These are phyloP conservation scores for Anolis carolinensis DNA, from an alignment of 2,113 vertebrate genomes.

Conservation along the genomic window DNA sequence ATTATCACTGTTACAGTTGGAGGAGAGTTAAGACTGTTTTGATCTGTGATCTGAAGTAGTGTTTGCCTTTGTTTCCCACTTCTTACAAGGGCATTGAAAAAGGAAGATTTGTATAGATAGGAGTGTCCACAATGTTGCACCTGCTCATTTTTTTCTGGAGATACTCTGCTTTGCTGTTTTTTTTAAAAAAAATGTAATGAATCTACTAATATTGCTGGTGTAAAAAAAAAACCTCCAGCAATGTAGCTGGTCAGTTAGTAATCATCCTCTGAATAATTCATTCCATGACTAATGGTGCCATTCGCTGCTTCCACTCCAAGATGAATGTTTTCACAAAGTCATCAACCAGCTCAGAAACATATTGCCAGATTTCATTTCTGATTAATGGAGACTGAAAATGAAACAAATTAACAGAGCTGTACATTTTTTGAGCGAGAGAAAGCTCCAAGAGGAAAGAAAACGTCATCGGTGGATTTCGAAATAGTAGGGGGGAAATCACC, in stretches of 20 bases:
- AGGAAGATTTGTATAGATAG: background rate
- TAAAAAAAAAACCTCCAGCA: background rate
- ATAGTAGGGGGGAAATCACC: conserved; percentile 12
- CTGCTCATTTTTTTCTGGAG: background rate
- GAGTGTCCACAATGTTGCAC: background rate
- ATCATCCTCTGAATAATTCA: conserved; percentile 51
- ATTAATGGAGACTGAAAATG: conserved; percentile 4
- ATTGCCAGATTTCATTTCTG: conserved; percentile 45
- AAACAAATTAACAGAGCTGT: conserved; percentile 40
- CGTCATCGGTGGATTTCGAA: conserved; percentile 25
- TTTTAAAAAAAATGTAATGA: background rate
- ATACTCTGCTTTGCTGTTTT: background rate
- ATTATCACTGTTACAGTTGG: background rate
- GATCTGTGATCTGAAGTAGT: background rate
- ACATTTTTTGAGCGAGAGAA: conserved; percentile 6
- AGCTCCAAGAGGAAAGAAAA: conserved; percentile 39
- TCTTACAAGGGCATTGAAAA: background rate
- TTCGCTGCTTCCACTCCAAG: conserved; percentile 17
- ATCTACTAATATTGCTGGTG: conserved; percentile 31
- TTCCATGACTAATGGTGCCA: conserved; percentile 46
- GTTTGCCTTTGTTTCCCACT: background rate
- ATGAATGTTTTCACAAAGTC: conserved; percentile 35
- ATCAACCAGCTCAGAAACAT: conserved; percentile 32
- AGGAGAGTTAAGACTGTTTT: background rate
- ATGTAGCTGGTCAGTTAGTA: conserved; percentile 39